These are phyloP conservation scores for Cryptotermes secundus DNA, from an alignment of 1,140 invertebrate species.

Conservation along the genomic window DNA sequence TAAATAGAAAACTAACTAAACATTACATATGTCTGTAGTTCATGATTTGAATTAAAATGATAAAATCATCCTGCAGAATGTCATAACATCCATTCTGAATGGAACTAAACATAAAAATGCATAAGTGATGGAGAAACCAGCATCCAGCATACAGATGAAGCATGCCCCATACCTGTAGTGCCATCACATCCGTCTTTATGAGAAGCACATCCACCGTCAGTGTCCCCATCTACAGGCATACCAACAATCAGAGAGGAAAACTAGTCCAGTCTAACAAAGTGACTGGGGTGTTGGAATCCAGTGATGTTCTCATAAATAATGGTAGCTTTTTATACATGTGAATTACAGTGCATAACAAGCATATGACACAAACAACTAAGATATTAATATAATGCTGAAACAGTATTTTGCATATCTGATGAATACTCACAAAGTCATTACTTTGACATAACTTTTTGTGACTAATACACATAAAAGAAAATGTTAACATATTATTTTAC, in stretches of 20 bases:
- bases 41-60: background rate
- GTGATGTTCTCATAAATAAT: background rate
- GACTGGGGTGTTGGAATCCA: background rate
- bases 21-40: background rate
- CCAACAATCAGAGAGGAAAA: slow-evolving; percentile 32
- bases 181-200: slow-evolving; percentile 85
- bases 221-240: slow-evolving; percentile 54
- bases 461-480: too few relatives aligned
- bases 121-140: background rate
- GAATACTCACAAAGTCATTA: background rate
- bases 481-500: too few relatives aligned
- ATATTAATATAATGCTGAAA: background rate
- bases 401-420: background rate
- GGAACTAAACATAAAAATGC: background rate
- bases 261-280: background rate
- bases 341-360: background rate
- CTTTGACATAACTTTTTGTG: too few relatives aligned
- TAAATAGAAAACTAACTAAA: background rate
- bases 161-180: slow-evolving; percentile 68
- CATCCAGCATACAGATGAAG: slow-evolving; percentile 8
- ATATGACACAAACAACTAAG: too few relatives aligned
- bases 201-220: slow-evolving; percentile 79
- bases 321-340: background rate
- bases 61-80: background rate
- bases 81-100: slow-evolving; percentile 12